Evolutionary conservation across 1,140 invertebrate species (phyloP).

Genomic region (Pteromalus puparum): DNA sequence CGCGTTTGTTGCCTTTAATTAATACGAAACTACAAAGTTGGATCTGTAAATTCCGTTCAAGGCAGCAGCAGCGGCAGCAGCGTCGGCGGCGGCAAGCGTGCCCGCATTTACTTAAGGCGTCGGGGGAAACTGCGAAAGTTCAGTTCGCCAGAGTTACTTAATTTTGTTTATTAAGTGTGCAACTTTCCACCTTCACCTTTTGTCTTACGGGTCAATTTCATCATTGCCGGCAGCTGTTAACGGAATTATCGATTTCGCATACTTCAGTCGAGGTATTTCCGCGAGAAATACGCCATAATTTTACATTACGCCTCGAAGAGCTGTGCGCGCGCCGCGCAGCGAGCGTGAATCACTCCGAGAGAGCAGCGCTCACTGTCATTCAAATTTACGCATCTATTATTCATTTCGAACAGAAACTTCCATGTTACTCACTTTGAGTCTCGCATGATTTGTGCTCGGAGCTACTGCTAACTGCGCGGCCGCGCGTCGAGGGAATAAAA

Average conservation of each 20-base stretch:
- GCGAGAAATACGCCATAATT: neutral
- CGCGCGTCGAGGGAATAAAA: no score
- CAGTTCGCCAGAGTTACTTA: slow-evolving; percentile 33
- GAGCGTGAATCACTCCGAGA: neutral
- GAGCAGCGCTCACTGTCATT: neutral
- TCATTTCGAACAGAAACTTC: neutral
- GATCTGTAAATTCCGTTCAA: slow-evolving; percentile 50
- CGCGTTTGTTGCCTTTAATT: slow-evolving; percentile 38
- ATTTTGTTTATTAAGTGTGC: slow-evolving; percentile 46
- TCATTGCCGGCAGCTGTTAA: neutral
- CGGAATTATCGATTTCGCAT: slow-evolving; percentile 2
- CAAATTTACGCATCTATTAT: neutral
- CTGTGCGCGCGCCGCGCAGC: no score
- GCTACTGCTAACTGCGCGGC: neutral
- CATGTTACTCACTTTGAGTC: neutral
- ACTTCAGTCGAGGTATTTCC: neutral
- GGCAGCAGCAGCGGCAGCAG: neutral
- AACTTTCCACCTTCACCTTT: slow-evolving; percentile 32
- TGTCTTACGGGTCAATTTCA: slow-evolving; percentile 24
- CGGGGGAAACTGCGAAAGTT: slow-evolving; percentile 39
- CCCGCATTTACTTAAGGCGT: slow-evolving; percentile 46
- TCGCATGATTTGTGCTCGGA: neutral
- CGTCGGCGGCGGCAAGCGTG: neutral
- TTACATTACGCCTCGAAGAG: neutral
- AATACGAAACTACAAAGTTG: slow-evolving; percentile 44